Evolutionary conservation across 2,888 invertebrate species (phyloP).

Genomic region (Trilocha varians): DNA sequence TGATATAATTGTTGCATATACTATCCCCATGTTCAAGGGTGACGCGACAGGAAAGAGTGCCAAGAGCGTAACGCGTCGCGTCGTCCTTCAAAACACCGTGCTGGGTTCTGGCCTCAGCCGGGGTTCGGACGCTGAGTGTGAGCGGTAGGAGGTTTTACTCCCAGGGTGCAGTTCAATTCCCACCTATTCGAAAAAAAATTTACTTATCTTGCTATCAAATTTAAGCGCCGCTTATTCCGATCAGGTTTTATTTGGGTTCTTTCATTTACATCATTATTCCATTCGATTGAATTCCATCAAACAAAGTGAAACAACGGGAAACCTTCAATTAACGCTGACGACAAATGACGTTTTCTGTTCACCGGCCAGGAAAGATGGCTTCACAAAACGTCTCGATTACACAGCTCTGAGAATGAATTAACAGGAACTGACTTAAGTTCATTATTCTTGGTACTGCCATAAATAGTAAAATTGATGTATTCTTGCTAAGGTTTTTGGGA

Average conservation of each 20-base stretch:
- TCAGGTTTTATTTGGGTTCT: neutral
- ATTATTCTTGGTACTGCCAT: neutral
- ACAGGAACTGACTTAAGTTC: too few relatives aligned
- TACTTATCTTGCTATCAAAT: neutral
- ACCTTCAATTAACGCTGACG: constrained; percentile 33
- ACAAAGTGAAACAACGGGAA: constrained; percentile 21
- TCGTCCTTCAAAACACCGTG: too few relatives aligned
- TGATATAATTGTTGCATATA: too few relatives aligned
- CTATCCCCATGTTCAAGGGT: too few relatives aligned
- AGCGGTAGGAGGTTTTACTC: too few relatives aligned
- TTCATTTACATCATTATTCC: constrained; percentile 2
- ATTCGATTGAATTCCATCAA: constrained; percentile 13
- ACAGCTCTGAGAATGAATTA: constrained; percentile 1
- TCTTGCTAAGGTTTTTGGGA: neutral
- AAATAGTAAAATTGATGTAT: neutral
- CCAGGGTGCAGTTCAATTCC: too few relatives aligned
- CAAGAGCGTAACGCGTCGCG: too few relatives aligned
- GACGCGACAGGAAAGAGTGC: too few relatives aligned
- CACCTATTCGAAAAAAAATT: too few relatives aligned
- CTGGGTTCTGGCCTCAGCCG: too few relatives aligned
- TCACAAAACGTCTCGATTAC: constrained; percentile 8
- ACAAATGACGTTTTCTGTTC: constrained; percentile 35
- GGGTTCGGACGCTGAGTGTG: too few relatives aligned
- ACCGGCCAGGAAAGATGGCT: constrained; percentile 24
- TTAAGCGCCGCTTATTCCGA: neutral